Conservation (phyloP, 2,113 vertebrate species). For the Psilopsiagon aurifrons region DNA sequence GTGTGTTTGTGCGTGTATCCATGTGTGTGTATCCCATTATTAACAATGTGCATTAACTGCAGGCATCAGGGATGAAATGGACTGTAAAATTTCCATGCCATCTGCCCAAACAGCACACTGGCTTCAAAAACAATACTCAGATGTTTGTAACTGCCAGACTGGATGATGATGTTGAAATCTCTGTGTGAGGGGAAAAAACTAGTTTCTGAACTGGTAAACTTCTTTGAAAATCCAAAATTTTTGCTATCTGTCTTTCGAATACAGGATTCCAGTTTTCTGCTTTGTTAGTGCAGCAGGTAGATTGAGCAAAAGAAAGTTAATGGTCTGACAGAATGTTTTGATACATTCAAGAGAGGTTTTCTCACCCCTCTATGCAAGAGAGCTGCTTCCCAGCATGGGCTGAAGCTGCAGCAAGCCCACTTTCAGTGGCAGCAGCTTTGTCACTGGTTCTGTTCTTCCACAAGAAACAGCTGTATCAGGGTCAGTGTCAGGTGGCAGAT, state of each 20-base stretch:
- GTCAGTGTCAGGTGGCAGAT: background rate
- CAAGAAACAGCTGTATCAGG: background rate
- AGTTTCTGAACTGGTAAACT: background rate
- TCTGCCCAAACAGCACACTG: background rate
- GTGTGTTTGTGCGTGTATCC: background rate
- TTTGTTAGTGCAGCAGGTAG: background rate
- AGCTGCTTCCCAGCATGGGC: background rate
- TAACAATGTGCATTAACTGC: background rate
- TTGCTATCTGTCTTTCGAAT: background rate
- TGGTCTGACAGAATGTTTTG: background rate
- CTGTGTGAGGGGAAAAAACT: background rate
- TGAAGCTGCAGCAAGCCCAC: background rate
- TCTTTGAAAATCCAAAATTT: background rate
- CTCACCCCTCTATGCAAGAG: background rate
- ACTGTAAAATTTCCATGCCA: background rate
- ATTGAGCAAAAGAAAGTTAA: background rate
- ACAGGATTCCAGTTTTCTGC: background rate
- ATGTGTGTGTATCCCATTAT: background rate
- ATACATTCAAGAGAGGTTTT: background rate
- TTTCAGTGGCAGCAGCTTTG: background rate
- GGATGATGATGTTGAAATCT: background rate
- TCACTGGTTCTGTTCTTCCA: background rate
- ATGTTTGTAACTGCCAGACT: background rate
- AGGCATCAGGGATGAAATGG: background rate
- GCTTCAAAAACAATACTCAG: background rate